A percentile compares a stretch with the other conserved stretches of the same genome.
Conservation (phyloP, 2,888 invertebrate genomes). For the Apamea epomidion region DNA sequence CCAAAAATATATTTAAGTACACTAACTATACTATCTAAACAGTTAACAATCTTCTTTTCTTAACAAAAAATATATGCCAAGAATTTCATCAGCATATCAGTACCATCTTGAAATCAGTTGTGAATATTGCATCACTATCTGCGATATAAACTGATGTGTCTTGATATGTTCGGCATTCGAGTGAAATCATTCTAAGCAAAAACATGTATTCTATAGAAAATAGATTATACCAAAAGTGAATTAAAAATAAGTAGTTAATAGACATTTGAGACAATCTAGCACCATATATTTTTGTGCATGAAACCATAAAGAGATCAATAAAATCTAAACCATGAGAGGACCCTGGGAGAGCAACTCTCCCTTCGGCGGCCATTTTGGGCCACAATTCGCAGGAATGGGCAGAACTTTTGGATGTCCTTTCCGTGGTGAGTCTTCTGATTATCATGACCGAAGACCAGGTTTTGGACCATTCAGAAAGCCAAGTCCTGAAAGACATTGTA, state of each 20-base stretch:
- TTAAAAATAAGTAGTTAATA: neutral
- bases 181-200: constrained; percentile 19
- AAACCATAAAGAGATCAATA: neutral
- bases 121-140: constrained; percentile 30
- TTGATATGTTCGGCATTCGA: constrained; percentile 29
- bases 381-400: constrained; percentile 40
- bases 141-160: constrained; percentile 13
- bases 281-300: no score
- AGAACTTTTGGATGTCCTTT: constrained; percentile 21
- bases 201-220: neutral
- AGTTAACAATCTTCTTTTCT: neutral
- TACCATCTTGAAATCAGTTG: constrained; percentile 15
- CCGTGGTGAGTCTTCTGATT: constrained; percentile 9
- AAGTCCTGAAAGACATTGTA: constrained; percentile 15
- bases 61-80: neutral
- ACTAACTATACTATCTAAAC: no score
- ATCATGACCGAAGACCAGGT: neutral
- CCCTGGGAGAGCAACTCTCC: constrained; percentile 9
- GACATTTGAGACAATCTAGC: neutral
- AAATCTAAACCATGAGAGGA: constrained; percentile 14
- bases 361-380: constrained; percentile 13
- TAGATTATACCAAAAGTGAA: neutral
- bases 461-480: neutral
- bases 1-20: neutral
- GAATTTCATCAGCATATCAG: constrained; percentile 14